Evolutionary conservation across 2,797 vertebrate genomes (phyloP).

Genomic region (Schizopygopsis malacanthus): DNA sequence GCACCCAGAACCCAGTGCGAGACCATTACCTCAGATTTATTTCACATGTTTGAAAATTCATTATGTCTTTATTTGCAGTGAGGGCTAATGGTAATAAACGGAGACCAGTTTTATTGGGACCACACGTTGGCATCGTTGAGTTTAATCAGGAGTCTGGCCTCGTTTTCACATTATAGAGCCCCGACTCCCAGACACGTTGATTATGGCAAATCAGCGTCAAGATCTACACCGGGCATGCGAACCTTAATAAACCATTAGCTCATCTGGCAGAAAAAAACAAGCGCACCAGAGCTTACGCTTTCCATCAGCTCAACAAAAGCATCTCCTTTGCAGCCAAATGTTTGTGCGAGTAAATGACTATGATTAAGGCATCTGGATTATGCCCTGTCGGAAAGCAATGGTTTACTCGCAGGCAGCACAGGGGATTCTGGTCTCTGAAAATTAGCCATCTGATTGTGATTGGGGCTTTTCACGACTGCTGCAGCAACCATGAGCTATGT

Average conservation of each 20-base stretch:
- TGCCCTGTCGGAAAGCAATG: conserved; percentile 62
- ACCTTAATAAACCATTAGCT: conserved; percentile 72
- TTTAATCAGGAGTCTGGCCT: conserved; percentile 51
- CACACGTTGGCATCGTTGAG: conserved; percentile 50
- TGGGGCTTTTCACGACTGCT: conserved; percentile 62
- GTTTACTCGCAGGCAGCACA: conserved; percentile 59
- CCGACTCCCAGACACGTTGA: conserved; percentile 58
- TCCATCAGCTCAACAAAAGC: conserved; percentile 38
- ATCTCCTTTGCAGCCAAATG: conserved; percentile 53
- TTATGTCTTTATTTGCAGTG: conserved; percentile 50
- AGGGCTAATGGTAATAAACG: conserved; percentile 49
- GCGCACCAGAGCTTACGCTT: conserved; percentile 49
- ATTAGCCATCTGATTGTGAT: conserved; percentile 63
- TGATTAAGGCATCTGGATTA: conserved; percentile 73
- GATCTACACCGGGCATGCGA: conserved; percentile 58
- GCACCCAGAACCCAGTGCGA: background rate
- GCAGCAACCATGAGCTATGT: conserved; percentile 65
- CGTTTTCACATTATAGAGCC: conserved; percentile 56
- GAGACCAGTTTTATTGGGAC: conserved; percentile 55
- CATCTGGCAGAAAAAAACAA: conserved; percentile 55
- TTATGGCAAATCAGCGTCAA: conserved; percentile 66
- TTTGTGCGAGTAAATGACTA: conserved; percentile 71
- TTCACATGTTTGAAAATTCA: conserved; percentile 43
- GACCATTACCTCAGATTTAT: conserved; percentile 53
- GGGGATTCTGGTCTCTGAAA: conserved; percentile 54